A percentile compares a stretch with the other conserved stretches of the same genome.
These are phyloP conservation scores for Copidosoma floridanum DNA, from an alignment of 1,140 invertebrate species.

Conservation along the genomic window DNA sequence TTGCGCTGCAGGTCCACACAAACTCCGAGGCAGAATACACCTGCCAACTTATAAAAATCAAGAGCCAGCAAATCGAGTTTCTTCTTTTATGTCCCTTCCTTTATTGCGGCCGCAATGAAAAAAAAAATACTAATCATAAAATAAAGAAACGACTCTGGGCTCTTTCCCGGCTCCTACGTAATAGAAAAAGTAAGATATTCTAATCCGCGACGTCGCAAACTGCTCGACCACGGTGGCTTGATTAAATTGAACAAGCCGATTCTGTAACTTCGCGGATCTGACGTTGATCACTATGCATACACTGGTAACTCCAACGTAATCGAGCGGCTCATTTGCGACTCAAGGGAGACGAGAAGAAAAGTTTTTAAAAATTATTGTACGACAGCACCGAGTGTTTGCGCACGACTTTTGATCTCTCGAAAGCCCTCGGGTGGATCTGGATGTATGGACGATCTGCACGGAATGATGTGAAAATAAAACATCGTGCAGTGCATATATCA, in stretches of 20 bases:
- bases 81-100: no score
- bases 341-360: no score
- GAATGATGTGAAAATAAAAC: no score
- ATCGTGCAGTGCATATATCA: conserved; percentile 10
- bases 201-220: conserved; percentile 10
- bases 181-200: conserved; percentile 8
- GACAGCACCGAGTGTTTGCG: conserved; percentile 1
- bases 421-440: neutral
- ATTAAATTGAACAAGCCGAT: neutral
- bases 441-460: conserved; percentile 1
- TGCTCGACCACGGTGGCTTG: conserved; percentile 1
- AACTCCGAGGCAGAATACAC: no score
- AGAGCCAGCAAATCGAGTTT: no score
- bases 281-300: conserved; percentile 32
- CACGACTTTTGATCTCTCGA: neutral
- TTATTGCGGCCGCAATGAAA: no score
- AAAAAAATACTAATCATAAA: no score
- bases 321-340: conserved; percentile 43
- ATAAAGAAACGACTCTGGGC: no score
- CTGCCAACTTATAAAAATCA: no score
- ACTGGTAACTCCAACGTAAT: conserved; percentile 44
- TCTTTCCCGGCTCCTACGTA: no score
- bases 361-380: neutral
- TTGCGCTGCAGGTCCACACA: no score
- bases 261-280: conserved; percentile 27